Evolutionary conservation across 2,113 vertebrate genomes (phyloP).

Genomic region (Podarcis cretensis): DNA sequence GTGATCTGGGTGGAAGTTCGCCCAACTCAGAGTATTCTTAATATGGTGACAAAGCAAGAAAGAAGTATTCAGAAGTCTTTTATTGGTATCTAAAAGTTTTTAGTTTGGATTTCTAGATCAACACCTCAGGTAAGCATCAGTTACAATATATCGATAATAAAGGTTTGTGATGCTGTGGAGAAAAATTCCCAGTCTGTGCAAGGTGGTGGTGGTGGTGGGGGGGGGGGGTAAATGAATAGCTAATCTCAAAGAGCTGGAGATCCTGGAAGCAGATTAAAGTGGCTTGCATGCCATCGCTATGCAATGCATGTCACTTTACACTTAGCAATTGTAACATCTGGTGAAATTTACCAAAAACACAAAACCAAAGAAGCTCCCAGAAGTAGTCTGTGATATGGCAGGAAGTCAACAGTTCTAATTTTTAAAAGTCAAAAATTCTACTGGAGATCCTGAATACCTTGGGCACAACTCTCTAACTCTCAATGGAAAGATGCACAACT

Average conservation of each 20-base stretch:
- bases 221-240: not conserved
- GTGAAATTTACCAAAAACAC: not conserved
- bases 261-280: not conserved
- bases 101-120: not conserved
- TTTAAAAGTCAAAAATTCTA: too few relatives aligned
- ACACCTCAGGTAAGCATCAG: not conserved
- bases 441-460: too few relatives aligned
- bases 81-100: not conserved
- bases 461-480: too few relatives aligned
- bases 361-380: not conserved
- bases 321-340: not conserved
- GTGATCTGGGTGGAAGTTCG: slow-evolving; percentile 79
- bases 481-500: not conserved
- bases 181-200: too few relatives aligned
- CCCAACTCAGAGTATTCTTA: slow-evolving; percentile 85
- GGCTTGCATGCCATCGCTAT: not conserved
- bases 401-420: not conserved
- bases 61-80: not conserved
- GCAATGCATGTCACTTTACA: not conserved
- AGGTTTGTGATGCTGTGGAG: not conserved
- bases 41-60: slow-evolving; percentile 4
- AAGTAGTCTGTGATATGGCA: not conserved
- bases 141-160: not conserved
- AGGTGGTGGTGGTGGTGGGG: too few relatives aligned
- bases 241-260: not conserved